Base-by-base conservation (phyloP, 2,888 invertebrate genomes). In the Dolomedes plantarius region DNA sequence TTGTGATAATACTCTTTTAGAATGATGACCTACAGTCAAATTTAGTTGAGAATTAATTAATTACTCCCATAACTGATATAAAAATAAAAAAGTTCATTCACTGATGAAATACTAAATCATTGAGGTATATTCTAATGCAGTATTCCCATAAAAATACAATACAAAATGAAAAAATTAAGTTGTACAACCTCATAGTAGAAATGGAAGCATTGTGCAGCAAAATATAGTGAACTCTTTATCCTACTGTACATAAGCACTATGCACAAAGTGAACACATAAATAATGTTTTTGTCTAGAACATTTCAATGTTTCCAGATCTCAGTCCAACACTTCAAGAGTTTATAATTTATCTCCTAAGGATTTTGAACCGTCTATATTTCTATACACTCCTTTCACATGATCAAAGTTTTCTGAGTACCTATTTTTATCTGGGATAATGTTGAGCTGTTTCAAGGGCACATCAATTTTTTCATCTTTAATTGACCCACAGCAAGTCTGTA, bases 401-500 rank as follows among this genome's bases (percentile, higher is more conserved):
- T 32, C 32, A 9, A 74, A 11, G 31, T 31, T 65, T n/a, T 77
- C 77, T 0, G 68, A 36, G n/a, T 32, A n/a, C 0, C 72, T 77
- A 67, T 73, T 85, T 19, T 50, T 56, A 0, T 56, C 11, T 1
- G 76, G 32, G 13, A 9, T 31, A 29, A 64, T 76, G 36, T 62
- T 56, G n/a, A 72, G 13, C 28, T 50, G 56, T 6, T 75, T 62
- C 0, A 32, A 27, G 3, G 41, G 41, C 0, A 23, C 11, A 7
- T 36, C 36, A 62, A n/a, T 28, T 36, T 23, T 83, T 23, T 39
- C 64, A 9, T 79, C 74, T 56, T 80, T 75, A 16, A 76, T 50
- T 41, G 95, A 95, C 39, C 96, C 96, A 91, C 97, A 97, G 91
- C 97, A 97, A 1, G 97, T 97, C 50, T 96, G 96, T 90, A 95